These are phyloP conservation scores for Seira musarum DNA, from an alignment of 2,888 invertebrate species.

Conservation along the genomic window DNA sequence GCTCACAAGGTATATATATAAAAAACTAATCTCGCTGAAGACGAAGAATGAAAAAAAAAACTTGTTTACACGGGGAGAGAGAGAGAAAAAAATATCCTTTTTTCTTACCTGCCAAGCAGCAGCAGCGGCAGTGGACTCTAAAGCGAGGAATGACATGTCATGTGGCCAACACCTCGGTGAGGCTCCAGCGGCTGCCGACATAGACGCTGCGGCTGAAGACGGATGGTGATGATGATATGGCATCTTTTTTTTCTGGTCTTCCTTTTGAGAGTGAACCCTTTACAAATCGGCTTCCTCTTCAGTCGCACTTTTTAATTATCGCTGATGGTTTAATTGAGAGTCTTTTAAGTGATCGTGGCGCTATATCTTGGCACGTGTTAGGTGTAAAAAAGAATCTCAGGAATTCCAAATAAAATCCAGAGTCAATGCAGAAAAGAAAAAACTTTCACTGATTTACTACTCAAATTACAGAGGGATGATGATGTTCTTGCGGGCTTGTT, in stretches of 20 bases:
- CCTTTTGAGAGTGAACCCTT: neutral
- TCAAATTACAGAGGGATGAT: no score
- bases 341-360: no score
- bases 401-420: no score
- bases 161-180: conserved; percentile 69
- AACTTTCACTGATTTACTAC: no score
- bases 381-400: conserved; percentile 1
- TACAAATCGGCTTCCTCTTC: conserved; percentile 54
- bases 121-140: conserved; percentile 64
- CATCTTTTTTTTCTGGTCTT: conserved; percentile 62
- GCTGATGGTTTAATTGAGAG: conserved; percentile 25
- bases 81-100: conserved; percentile 1
- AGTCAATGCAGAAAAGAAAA: no score
- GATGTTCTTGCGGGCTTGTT: conserved; percentile 25
- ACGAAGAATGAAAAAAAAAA: conserved; percentile 2
- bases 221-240: conserved; percentile 67
- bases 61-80: conserved; percentile 5
- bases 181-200: conserved; percentile 62
- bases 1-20: no score
- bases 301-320: conserved; percentile 42
- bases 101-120: conserved; percentile 68
- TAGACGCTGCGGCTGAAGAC: conserved; percentile 64
- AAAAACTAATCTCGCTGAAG: neutral
- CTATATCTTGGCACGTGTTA: conserved; percentile 13
- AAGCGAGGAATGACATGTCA: conserved; percentile 69